phyloP scores from a whole-genome alignment of 1,140 invertebrate genomes.

The Philopotamus ludificatus region DNA sequence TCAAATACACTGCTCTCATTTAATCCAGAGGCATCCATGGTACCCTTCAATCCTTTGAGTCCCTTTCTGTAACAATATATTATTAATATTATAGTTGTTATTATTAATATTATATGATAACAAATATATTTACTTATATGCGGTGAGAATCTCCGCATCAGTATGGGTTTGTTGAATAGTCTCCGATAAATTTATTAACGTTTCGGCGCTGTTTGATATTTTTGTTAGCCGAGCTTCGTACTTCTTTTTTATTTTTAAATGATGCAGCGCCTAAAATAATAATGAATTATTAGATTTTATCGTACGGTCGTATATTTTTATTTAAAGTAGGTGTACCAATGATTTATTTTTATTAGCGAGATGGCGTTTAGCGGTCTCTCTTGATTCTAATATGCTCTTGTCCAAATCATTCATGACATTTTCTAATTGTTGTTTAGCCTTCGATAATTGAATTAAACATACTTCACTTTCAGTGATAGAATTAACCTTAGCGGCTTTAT shows the following conservation, averaged over 20 bases:
- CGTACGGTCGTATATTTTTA: too few species aligned
- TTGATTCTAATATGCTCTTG: neutral
- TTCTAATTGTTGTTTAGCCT: neutral
- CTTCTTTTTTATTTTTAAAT: conserved; percentile 49
- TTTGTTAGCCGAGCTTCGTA: conserved; percentile 43
- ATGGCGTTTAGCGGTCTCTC: neutral
- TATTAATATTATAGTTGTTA: neutral
- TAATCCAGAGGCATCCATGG: conserved; percentile 47
- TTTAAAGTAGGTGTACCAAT: conserved; percentile 7
- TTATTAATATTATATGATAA: neutral
- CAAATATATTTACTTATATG: conserved; percentile 46
- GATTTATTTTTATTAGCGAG: conserved; percentile 11
- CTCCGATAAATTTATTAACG: conserved; percentile 47
- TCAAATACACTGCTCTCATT: conserved; percentile 49
- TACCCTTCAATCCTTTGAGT: conserved; percentile 48
- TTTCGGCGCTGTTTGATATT: conserved; percentile 46
- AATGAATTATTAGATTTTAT: neutral
- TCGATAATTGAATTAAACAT: conserved; percentile 1
- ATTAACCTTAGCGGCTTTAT: neutral
- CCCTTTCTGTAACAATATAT: conserved; percentile 8
- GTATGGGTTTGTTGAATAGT: conserved; percentile 46
- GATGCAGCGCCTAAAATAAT: conserved; percentile 49
- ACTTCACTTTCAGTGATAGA: conserved; percentile 1
- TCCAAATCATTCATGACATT: conserved; percentile 4
- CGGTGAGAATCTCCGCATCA: conserved; percentile 47